These are phyloP conservation scores for Saccostrea cuccullata DNA, from an alignment of 1,140 invertebrate genomes.

Conservation along the genomic window DNA sequence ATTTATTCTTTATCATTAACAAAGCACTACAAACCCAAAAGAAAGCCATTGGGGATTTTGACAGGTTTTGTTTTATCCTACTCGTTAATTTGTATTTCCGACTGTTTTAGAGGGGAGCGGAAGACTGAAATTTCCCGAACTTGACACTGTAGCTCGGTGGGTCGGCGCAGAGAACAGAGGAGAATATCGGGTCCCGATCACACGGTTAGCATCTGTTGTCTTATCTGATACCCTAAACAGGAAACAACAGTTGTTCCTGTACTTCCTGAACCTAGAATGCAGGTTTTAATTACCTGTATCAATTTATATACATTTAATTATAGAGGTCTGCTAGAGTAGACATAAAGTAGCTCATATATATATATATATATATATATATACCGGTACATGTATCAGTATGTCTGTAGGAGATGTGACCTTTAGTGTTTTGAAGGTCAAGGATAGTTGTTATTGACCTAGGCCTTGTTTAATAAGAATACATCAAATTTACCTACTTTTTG, in stretches of 20 bases:
- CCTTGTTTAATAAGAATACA: too few relatives aligned
- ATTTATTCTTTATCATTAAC: slow-evolving; percentile 25
- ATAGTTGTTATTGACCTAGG: neutral
- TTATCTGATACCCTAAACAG: neutral
- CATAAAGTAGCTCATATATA: neutral
- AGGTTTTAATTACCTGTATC: slow-evolving; percentile 25
- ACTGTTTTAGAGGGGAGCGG: slow-evolving; percentile 26
- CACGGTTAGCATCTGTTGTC: slow-evolving; percentile 7
- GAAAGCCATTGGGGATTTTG: slow-evolving; percentile 4
- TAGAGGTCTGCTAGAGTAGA: neutral
- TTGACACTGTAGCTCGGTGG: slow-evolving; percentile 23
- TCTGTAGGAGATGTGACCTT: neutral
- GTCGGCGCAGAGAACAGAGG: neutral
- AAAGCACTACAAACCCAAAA: slow-evolving; percentile 5
- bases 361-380: too few relatives aligned
- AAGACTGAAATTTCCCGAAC: slow-evolving; percentile 27
- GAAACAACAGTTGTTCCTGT: slow-evolving; percentile 24
- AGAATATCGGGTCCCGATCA: slow-evolving; percentile 11
- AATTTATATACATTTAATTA: slow-evolving; percentile 7
- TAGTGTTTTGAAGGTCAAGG: neutral
- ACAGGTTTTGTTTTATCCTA: slow-evolving; percentile 24
- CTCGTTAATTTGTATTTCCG: slow-evolving; percentile 34
- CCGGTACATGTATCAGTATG: neutral
- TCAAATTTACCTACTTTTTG: too few relatives aligned
- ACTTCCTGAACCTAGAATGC: slow-evolving; percentile 19